phyloP scores from a whole-genome alignment of 2,113 vertebrate species.

The Lophius piscatorius region DNA sequence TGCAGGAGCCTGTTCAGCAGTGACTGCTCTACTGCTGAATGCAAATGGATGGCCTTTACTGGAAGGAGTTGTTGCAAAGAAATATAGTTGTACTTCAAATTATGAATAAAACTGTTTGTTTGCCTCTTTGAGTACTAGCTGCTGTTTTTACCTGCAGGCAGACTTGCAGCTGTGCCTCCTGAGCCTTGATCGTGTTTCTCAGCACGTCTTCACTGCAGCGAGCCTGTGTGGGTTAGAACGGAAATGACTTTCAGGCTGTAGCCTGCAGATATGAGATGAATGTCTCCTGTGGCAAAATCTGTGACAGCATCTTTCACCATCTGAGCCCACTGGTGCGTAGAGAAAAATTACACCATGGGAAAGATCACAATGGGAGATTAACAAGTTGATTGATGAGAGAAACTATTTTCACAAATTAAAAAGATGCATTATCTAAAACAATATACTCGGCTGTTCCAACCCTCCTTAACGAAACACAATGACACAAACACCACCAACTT shows the following conservation, averaged over 20 bases:
- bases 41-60: background rate
- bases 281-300: slow-evolving; percentile 32
- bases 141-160: slow-evolving; percentile 86
- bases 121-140: background rate
- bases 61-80: background rate
- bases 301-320: slow-evolving; percentile 13
- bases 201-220: slow-evolving; percentile 91
- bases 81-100: background rate
- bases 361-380: background rate
- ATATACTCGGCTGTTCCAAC: background rate
- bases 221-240: slow-evolving; percentile 83
- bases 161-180: slow-evolving; percentile 90
- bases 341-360: slow-evolving; percentile 21
- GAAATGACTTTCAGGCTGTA: slow-evolving; percentile 63
- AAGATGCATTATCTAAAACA: background rate
- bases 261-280: slow-evolving; percentile 47
- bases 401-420: slow-evolving; percentile 20
- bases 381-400: background rate
- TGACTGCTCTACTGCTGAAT: background rate
- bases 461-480: slow-evolving; percentile 1
- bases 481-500: too few species aligned
- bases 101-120: background rate
- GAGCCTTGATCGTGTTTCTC: slow-evolving; percentile 84
- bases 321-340: slow-evolving; percentile 25
- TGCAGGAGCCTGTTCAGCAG: background rate